Evolutionary conservation across 2,888 invertebrate species (phyloP).

Genomic region (Andrena camellia): DNA sequence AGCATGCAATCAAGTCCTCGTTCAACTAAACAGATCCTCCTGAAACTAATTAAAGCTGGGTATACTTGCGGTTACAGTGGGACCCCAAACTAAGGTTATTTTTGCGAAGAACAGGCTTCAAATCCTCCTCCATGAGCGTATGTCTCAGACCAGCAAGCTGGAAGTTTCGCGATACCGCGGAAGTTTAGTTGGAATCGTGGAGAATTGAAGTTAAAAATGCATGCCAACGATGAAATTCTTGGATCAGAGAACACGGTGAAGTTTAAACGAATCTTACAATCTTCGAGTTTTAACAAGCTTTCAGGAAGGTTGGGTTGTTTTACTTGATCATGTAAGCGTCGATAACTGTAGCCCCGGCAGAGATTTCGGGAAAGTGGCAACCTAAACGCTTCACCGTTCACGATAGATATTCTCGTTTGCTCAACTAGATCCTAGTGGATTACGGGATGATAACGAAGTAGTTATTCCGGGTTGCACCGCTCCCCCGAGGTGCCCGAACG

Average conservation of each 20-base stretch:
- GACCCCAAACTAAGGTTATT: neutral
- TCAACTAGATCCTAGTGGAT: conserved; percentile 66
- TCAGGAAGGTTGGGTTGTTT: conserved; percentile 5
- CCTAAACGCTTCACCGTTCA: conserved; percentile 54
- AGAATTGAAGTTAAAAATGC: conserved; percentile 40
- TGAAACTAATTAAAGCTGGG: conserved; percentile 3
- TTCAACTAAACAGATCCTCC: neutral
- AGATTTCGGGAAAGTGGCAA: conserved; percentile 37
- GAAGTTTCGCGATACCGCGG: neutral
- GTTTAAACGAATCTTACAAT: conserved; percentile 46
- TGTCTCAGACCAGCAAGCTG: neutral
- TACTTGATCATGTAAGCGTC: conserved; percentile 2
- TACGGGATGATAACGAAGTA: conserved; percentile 69
- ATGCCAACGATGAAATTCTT: conserved; percentile 8
- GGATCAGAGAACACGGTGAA: conserved; percentile 28
- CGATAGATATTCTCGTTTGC: conserved; percentile 64
- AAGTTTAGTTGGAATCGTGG: neutral
- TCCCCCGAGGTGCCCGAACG: conserved; percentile 28
- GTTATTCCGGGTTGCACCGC: conserved; percentile 61
- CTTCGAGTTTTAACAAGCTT: conserved; percentile 11
- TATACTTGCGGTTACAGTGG: neutral
- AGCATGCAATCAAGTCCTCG: neutral
- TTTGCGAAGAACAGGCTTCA: neutral
- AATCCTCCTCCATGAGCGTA: neutral
- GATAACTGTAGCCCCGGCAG: conserved; percentile 41